Percentiles rank a stretch among this genome's conserved stretches.
Conservation (phyloP, 2,797 vertebrate genomes). For the Premnoplex brunnescens region DNA sequence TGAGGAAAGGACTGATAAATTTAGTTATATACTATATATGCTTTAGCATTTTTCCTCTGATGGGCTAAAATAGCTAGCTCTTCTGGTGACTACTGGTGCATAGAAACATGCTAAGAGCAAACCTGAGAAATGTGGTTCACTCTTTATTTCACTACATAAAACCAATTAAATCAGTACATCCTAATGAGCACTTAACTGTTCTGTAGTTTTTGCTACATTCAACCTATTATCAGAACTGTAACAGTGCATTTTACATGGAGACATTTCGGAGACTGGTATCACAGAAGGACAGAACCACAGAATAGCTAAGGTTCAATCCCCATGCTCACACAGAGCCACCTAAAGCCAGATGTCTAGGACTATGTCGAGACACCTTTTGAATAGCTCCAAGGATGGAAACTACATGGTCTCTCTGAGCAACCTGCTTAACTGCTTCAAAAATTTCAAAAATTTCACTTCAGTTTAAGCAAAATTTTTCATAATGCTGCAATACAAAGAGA, state of each 20-base stretch:
- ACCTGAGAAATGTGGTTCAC: neutral
- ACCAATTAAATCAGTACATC: slow-evolving; percentile 15
- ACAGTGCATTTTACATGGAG: neutral
- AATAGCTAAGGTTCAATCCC: neutral
- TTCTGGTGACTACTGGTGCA: neutral
- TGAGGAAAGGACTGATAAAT: slow-evolving; percentile 68
- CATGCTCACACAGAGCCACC: neutral
- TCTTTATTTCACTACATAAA: neutral
- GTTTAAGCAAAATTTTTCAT: neutral
- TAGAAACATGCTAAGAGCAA: slow-evolving; percentile 17
- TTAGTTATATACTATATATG: slow-evolving; percentile 55
- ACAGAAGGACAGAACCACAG: neutral
- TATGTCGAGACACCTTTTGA: neutral
- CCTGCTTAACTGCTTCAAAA: neutral
- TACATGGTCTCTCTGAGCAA: neutral
- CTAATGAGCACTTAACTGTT: neutral
- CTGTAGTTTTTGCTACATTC: neutral
- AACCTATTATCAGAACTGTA: neutral
- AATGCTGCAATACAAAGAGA: neutral
- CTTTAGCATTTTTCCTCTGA: slow-evolving; percentile 16
- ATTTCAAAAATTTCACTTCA: neutral
- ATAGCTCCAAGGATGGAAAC: neutral
- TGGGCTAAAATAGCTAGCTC: slow-evolving; percentile 21
- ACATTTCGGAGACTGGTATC: neutral
- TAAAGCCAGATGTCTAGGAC: neutral